Base-by-base conservation (phyloP, 2,888 invertebrate genomes). In the Nineta flava region DNA sequence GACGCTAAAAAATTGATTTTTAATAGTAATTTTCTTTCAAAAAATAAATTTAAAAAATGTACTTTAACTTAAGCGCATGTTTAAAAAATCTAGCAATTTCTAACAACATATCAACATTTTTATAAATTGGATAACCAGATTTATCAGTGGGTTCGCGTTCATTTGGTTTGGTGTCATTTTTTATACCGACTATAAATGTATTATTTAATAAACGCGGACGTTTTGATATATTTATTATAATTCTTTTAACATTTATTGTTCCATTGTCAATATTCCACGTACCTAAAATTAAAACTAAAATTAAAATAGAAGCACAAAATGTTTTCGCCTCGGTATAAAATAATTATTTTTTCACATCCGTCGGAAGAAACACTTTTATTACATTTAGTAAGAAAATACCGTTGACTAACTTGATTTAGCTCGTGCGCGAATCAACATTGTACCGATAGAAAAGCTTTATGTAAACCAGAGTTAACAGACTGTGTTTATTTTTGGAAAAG, bases 151-250 rank as follows among this genome's bases (percentile, higher is more conserved):
- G 3, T 38, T 38, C 38, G 12, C n/a, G n/a, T 38, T 15, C 38
- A 38, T 12, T 38, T 38, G 44, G 17, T 9, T 21, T 21, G 7
- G 21, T 44, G 10, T 13, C 13, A 15, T 46, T 46, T 26, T 15
- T 46, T 17, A 46, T 35, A 17, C 46, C 46, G 15, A 46, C 16
- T 12, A 34, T 26, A 34, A 46, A 46, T 16, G 32, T 12, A 46
- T 35, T 21, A 9, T 15, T 34, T 12, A 13, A 17, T n/a, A 44
- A 21, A 21, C 13, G 13, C 3, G 13, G 7, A n/a, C 38, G 38
- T 44, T 26, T 44, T 7, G 19, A 26, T 10, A 44, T 26, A 9
- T 12, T 44, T 19, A 17, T 12, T 21, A 19, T 3, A 44, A 26
- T 13, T 10, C 19, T 44, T 13, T 12, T 44, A n/a, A 44, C 26